Base-by-base conservation (phyloP, 1,140 invertebrate genomes). In the Dinoponera quadriceps region DNA sequence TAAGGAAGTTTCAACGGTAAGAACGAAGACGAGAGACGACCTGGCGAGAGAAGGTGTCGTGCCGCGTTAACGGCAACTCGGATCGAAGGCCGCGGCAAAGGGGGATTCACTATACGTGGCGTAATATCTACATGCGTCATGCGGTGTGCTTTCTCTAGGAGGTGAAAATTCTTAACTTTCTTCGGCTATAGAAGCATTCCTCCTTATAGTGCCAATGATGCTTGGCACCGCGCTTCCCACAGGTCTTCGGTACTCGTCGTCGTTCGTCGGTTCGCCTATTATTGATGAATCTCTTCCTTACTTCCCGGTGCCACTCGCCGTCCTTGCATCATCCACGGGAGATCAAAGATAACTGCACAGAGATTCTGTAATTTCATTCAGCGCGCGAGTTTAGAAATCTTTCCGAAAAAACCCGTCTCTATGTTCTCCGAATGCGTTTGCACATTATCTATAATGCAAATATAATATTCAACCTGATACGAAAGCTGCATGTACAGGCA, bases 121-220 rank as follows among this genome's bases (percentile, higher is more conserved):
- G 88, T 89, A 91, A 93, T 85, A 88, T 75, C 60, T 87, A 90
- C 85, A 85, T 86, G 83, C 88, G 88, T 92, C 91, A 92, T 92
- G 91, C 91, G 91, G 90, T 91, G 90, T 92, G 91, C 92, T 93
- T 93, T 93, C 92, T 92, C 92, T 91, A 88, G 87, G 91, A 93
- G 91, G 92, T 92, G 92, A 93, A 92, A 93, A 92, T 92, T 93
- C 91, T 90, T 89, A 92, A 93, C 92, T 93, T 93, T 93, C 92
- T 93, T 93, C 90, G 89, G 85, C 84, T 82, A 87, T 91, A 91
- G 90, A 90, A 89, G 89, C 84, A 88, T 90, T 90, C 85, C 87
- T 90, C 80, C 77, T n/a, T 77, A 78, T 69, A 44, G 62, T 66
- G 49, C 44, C 85, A 72, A 91, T 89, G 88, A 88, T 85, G 88